These are phyloP conservation scores for Nyctibius bracteatus DNA, from an alignment of 2,113 vertebrate genomes.

Conservation along the genomic window DNA sequence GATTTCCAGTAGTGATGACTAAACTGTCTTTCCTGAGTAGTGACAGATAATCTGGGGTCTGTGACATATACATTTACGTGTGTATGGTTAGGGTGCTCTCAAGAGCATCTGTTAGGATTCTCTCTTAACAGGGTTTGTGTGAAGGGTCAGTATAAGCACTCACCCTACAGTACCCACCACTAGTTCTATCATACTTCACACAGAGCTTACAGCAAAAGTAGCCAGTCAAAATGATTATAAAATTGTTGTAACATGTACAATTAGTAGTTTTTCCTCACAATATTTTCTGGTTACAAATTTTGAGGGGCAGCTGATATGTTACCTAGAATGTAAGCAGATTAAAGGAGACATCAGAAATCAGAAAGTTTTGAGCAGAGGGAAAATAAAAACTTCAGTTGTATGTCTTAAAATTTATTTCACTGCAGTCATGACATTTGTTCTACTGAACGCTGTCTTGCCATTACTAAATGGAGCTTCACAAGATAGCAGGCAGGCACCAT, in stretches of 20 bases:
- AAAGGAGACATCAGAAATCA: background rate
- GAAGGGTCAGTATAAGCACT: background rate
- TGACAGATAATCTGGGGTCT: background rate
- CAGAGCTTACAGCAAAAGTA: background rate
- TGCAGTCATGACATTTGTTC: background rate
- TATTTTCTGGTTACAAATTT: background rate
- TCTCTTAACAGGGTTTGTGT: background rate
- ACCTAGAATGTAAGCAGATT: background rate
- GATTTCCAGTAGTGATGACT: background rate
- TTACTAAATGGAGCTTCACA: background rate
- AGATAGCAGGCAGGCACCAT: background rate
- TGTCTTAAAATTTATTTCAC: background rate
- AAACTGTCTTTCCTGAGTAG: background rate
- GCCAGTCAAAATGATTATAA: background rate
- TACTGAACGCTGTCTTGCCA: background rate
- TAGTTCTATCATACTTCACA: background rate
- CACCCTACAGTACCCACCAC: background rate
- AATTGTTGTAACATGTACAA: background rate
- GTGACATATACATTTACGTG: fast-evolving
- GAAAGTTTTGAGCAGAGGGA: background rate
- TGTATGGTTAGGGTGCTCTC: background rate
- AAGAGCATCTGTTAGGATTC: background rate
- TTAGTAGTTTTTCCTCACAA: background rate
- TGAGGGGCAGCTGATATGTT: background rate
- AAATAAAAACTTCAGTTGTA: background rate